phyloP scores from a whole-genome alignment of 1,140 invertebrate genomes.

The Eubasilissa regina region DNA sequence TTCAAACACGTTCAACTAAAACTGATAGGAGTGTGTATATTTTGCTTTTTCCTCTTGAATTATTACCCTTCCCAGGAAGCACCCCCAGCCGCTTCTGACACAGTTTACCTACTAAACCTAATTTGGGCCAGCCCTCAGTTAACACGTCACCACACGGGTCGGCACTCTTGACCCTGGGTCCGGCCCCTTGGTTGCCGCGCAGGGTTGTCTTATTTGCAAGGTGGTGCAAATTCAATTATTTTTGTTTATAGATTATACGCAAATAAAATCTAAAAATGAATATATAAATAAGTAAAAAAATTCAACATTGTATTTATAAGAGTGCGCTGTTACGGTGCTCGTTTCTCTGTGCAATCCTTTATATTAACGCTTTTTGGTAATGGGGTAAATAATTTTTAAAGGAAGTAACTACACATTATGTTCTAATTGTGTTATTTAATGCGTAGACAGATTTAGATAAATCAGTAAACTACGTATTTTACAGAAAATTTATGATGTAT shows the following conservation, averaged over 20 bases:
- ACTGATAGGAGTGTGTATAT: neutral
- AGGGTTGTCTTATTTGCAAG: conserved; percentile 2
- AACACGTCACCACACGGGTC: conserved; percentile 38
- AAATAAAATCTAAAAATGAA: too few relatives aligned
- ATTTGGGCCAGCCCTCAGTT: conserved; percentile 35
- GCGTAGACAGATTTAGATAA: too few relatives aligned
- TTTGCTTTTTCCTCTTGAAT: conserved; percentile 21
- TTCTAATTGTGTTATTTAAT: too few relatives aligned
- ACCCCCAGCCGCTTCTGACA: conserved; percentile 6
- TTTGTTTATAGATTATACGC: neutral
- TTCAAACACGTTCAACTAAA: too few relatives aligned
- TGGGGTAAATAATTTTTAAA: too few relatives aligned
- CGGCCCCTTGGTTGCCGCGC: neutral
- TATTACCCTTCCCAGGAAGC: conserved; percentile 18
- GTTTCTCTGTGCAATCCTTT: too few relatives aligned
- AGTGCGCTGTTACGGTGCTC: too few relatives aligned
- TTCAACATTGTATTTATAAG: neutral
- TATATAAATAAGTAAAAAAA: neutral
- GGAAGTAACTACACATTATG: too few relatives aligned
- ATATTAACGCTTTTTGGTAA: too few relatives aligned
- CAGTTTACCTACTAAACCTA: conserved; percentile 22
- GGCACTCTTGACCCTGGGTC: conserved; percentile 32
- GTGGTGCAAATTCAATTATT: too few relatives aligned
- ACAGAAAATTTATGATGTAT: too few relatives aligned
- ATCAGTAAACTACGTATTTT: too few relatives aligned